Evolutionary conservation across 2,888 invertebrate species (phyloP), one percentile per base, ranked within the genome.

Genomic region (Iphiclides podalirius): DNA sequence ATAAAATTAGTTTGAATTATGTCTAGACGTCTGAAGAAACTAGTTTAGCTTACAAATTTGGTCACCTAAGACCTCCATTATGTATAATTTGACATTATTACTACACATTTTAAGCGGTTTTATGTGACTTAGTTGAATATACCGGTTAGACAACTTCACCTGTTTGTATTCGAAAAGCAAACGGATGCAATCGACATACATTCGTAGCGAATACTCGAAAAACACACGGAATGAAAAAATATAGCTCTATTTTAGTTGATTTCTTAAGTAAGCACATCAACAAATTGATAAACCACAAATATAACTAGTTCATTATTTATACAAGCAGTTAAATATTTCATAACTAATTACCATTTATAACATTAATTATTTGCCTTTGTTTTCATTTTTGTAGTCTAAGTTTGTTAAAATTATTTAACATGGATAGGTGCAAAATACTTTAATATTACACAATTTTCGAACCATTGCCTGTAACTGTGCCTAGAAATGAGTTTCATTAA

Each of bases 21-120:
- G 48, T 43, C 38, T 43, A 49, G 33, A 49, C 31, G 23, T 48
- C 36, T 37, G 14, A 26, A 23, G 8, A 31, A 37, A 37, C 42
- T 34, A 12, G 23, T 33, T 43, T 23, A 28, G 15, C 23, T 37
- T 33, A 33, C 33, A 40, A 39, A 26, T 23, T 31, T 33, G 42
- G 42, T 42, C 36, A 37, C 37, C 37, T 33, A 48, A 48, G 41
- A 28, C 41, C 31, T 36, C 48, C 43, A 49, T 49, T 43, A 49
- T 43, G 20, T 49, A 43, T 49, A 43, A 49, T 38, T 49, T 43
- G 14, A 38, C 14, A 20, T 33, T 23, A 49, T 49, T 49, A 43
- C 28, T 23, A 13, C 12, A 37, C 33, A 43, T 37, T 33, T 49
- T 23, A 42, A 43, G 37, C 38, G 23, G 28, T 38, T 38, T 43